phyloP scores from a whole-genome alignment of 2,888 invertebrate genomes.

The Oscheius sp. region DNA sequence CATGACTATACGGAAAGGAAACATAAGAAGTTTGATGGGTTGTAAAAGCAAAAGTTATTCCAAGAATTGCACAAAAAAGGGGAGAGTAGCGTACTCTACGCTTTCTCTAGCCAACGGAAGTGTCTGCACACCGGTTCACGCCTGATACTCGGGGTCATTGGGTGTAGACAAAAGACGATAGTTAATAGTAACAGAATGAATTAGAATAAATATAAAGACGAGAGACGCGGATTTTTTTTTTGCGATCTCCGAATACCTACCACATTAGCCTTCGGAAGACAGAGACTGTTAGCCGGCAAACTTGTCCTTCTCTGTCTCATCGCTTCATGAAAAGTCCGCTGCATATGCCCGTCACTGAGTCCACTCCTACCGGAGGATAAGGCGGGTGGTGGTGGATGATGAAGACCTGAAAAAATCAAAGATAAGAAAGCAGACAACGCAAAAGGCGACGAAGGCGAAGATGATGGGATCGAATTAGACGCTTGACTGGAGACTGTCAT shows the following conservation, averaged over 20 bases:
- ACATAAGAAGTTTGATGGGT: background rate
- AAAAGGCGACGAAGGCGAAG: slow-evolving; percentile 1
- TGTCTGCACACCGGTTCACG: too few species aligned
- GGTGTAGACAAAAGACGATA: background rate
- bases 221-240: background rate
- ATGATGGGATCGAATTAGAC: slow-evolving; percentile 9
- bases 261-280: slow-evolving; percentile 16
- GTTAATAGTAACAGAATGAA: too few species aligned
- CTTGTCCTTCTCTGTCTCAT: slow-evolving; percentile 53
- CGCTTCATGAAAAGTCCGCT: slow-evolving; percentile 50
- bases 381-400: slow-evolving; percentile 31
- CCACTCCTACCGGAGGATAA: slow-evolving; percentile 36
- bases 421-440: background rate
- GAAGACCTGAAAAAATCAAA: slow-evolving; percentile 10
- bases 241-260: background rate
- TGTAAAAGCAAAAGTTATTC: background rate
- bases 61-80: too few species aligned
- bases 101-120: too few species aligned
- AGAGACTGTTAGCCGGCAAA: slow-evolving; percentile 52
- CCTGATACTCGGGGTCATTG: too few species aligned
- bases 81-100: too few species aligned
- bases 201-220: too few species aligned
- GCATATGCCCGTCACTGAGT: slow-evolving; percentile 53
- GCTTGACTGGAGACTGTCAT: slow-evolving; percentile 14
- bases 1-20: too few species aligned